Evolutionary conservation across 1,140 invertebrate genomes (phyloP).

Genomic region (Musca domestica): DNA sequence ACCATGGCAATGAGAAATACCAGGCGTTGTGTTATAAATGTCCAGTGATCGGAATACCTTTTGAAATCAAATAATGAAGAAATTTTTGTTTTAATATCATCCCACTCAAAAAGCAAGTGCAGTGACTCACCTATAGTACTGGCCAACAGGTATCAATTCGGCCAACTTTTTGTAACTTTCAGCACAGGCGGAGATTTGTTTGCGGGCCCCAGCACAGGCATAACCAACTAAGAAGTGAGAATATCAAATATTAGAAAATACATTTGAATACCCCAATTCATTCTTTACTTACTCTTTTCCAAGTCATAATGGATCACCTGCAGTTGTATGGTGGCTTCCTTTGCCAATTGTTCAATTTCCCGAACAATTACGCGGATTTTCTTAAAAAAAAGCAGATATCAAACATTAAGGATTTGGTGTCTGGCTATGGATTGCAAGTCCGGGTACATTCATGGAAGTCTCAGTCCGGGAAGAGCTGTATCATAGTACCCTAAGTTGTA

Average conservation of each 20-base stretch:
- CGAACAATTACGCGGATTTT: slow-evolving; percentile 67
- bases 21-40: slow-evolving; percentile 75
- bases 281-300: slow-evolving; percentile 58
- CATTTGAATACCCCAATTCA: neutral
- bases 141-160: slow-evolving; percentile 61
- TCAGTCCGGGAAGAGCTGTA: no score
- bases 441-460: no score
- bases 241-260: slow-evolving; percentile 8
- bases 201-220: slow-evolving; percentile 60
- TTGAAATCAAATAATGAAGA: neutral
- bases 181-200: slow-evolving; percentile 60
- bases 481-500: no score
- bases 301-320: slow-evolving; percentile 70
- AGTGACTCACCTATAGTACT: slow-evolving; percentile 66
- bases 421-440: no score
- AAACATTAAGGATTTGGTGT: slow-evolving; percentile 24
- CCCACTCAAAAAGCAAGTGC: neutral
- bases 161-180: slow-evolving; percentile 61
- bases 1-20: slow-evolving; percentile 75
- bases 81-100: neutral
- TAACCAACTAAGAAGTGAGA: slow-evolving; percentile 34
- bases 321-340: slow-evolving; percentile 68
- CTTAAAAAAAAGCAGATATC: slow-evolving; percentile 51
- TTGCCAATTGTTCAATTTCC: slow-evolving; percentile 67
- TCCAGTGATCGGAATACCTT: slow-evolving; percentile 86